Evolutionary conservation across 2,797 vertebrate species (phyloP), one percentile per base, ranked within the genome.

Genomic region (Picus viridis): DNA sequence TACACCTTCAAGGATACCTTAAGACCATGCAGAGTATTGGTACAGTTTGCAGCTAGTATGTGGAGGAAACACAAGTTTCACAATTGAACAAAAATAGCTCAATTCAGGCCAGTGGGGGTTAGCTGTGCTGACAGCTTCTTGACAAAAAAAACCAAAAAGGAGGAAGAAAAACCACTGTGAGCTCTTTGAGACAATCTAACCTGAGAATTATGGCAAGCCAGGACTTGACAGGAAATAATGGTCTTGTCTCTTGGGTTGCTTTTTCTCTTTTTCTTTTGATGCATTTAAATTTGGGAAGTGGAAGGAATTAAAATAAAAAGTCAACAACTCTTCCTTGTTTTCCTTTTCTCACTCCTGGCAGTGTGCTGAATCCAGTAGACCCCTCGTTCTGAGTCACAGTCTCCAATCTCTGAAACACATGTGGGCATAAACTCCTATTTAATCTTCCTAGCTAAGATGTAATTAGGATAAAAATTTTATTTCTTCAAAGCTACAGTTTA

Each of bases 1-100:
- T 96, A 97, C 88, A 94, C 78, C 63, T 92, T 93, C 58, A 96
- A 92, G 87, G 82, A 94, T 90, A 92, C 76, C 76, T 91, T 72
- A 90, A 89, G 69, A 90, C 64, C 79, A 64, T 86, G 93, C 86
- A 75, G 86, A 56, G 94, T 90, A 80, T 88, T 96, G 72, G 65
- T 89, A 84, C 86, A 72, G 65, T 89, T 94, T 95, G 79, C 91
- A 94, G 59, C 81, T 58, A 54, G 29, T 59, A 30, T 43, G 29
- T 76, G 88, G 90, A 86, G 88, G 90, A 88, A 75, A 18, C 30
- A 24, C 56, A 69, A 95, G 20, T 53, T 87, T 58, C 72, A 56
- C 39, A 67, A 58, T 72, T 88, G 85, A 83, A 74, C 78, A 91
- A 75, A 86, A 92, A 2, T 27, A 78, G 16, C 81, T 70, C 43